phyloP scores from a whole-genome alignment of 2,113 vertebrate species.

The Smithornis capensis region DNA sequence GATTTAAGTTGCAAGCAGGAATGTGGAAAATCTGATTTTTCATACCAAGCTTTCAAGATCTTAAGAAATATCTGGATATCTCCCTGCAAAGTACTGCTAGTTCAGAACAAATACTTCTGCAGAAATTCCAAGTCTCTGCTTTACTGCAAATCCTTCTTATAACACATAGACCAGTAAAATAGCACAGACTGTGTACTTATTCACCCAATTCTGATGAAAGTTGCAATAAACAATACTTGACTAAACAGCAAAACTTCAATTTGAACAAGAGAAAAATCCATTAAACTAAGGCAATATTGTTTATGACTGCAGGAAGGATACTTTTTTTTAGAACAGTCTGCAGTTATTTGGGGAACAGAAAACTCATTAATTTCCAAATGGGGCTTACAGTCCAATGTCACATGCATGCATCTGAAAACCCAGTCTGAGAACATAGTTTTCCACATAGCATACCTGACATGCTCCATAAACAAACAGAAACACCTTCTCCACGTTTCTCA shows the following conservation, averaged over 20 bases:
- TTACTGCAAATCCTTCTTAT: not conserved
- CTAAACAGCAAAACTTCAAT: not conserved
- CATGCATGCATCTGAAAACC: not conserved
- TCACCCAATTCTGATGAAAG: not conserved
- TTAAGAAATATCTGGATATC: conserved; percentile 46
- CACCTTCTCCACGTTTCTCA: not conserved
- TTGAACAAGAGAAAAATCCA: not conserved
- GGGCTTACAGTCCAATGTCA: not conserved
- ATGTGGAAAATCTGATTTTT: conserved; percentile 64
- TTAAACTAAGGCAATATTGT: not conserved
- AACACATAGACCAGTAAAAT: not conserved
- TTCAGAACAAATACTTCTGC: conserved; percentile 7
- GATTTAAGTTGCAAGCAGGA: conserved; percentile 19
- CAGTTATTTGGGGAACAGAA: not conserved
- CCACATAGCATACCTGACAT: not conserved
- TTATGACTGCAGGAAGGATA: not conserved
- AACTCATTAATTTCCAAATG: not conserved
- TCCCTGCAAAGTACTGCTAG: not conserved
- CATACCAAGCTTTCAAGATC: conserved; percentile 29
- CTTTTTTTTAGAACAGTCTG: not conserved
- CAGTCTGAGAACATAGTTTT: not conserved
- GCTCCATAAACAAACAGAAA: not conserved
- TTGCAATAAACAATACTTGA: not conserved
- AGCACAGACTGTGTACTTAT: not conserved
- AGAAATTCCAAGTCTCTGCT: not conserved